Base-by-base conservation (phyloP, 2,113 vertebrate genomes). In the Rhinoderma darwinii region DNA sequence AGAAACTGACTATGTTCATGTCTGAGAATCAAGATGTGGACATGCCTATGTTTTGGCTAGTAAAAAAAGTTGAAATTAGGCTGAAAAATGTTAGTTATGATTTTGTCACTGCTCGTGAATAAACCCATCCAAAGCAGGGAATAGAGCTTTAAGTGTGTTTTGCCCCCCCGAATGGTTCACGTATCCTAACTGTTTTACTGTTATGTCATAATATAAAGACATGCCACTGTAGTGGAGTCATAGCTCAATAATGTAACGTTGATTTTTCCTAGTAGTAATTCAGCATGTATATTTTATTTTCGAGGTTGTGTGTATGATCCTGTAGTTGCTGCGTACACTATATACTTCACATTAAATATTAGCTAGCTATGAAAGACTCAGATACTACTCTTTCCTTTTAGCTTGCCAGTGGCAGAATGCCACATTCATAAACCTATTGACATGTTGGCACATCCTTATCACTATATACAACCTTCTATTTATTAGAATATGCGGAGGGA, bases 401-500 rank as follows among this genome's bases (percentile, higher is more conserved):
- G 74, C 44, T 51, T 77, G 74, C 74, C 8, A 50, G 7, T 77
- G 74, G 74, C 74, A 77, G 8, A 30, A 50, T 77, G 78, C 54
- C 54, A 81, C 37, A 81, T 17, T 80, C 37, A 41, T 81, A 61
- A 77, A 30, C 43, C n/a, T 75, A 47, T 51, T 77, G 43, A 77
- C 56, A 81, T 63, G 54, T 39, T 81, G 54, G 35, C 54, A 81
- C 22, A 63, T 63, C 8, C 27, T 32, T 77, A 77, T 77, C 74
- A 78, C 44, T 54, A 78, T 32, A 27, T 78, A 54, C 75, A 78
- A 78, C 75, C 15, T 54, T 47, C 50, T 20, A 54, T 27, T 54
- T 54, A 78, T 66, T 82, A 82, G 37, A 61, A n/a, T 82, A 82
- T 82, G 37, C 56, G 66, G 59, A 32, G 25, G 35, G 17, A 66